These are phyloP conservation scores for Drosophila tripunctata DNA, from an alignment of 2,888 invertebrate genomes.

Conservation along the genomic window DNA sequence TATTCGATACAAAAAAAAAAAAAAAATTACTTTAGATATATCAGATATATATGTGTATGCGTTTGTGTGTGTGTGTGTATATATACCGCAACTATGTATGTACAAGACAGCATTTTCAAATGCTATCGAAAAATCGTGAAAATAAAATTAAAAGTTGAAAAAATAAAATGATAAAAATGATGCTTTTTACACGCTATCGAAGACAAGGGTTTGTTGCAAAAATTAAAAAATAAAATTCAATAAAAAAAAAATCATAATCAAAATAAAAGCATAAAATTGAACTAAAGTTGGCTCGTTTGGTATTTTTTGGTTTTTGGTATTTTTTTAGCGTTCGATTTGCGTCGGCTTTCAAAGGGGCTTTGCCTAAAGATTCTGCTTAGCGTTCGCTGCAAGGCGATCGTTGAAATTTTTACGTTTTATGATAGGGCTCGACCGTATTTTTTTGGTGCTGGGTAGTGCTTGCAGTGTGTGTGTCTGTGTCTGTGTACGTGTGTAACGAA, in stretches of 20 bases:
- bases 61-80: too few species aligned
- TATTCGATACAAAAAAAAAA: slow-evolving; percentile 24
- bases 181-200: slow-evolving; percentile 32
- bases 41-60: slow-evolving; percentile 21
- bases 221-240: slow-evolving; percentile 8
- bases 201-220: slow-evolving; percentile 25
- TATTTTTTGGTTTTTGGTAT: slow-evolving; percentile 3
- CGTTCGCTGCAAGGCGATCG: slow-evolving; percentile 55
- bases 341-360: neutral
- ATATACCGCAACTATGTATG: slow-evolving; percentile 44
- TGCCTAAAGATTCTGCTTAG: slow-evolving; percentile 16
- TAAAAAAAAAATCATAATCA: slow-evolving; percentile 5
- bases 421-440: neutral
- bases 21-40: slow-evolving; percentile 29
- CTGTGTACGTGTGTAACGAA: slow-evolving; percentile 55
- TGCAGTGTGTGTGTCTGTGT: slow-evolving; percentile 6
- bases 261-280: slow-evolving; percentile 52
- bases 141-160: slow-evolving; percentile 4
- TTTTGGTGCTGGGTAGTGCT: neutral
- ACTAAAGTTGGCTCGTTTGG: slow-evolving; percentile 40
- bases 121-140: neutral
- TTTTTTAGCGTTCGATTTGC: too few species aligned
- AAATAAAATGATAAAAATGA: slow-evolving; percentile 19
- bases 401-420: slow-evolving; percentile 24
- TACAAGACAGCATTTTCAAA: slow-evolving; percentile 41